Evolutionary conservation across 2,113 vertebrate species (phyloP).

Genomic region (Petromus typicus): DNA sequence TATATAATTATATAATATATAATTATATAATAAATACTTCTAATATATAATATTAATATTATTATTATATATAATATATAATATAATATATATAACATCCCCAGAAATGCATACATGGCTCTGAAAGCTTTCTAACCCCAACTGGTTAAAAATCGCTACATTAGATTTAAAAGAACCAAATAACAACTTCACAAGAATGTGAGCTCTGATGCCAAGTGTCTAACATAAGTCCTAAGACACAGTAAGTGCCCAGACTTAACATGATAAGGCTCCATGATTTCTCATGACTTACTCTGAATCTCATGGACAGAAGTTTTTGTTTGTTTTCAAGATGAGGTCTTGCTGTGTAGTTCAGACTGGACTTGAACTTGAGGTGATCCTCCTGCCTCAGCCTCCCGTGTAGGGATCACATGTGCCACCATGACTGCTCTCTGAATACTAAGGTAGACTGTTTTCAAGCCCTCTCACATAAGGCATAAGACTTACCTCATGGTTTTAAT

Average conservation of each 20-base stretch:
- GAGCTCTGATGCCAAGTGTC: background rate
- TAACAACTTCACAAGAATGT: background rate
- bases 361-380: background rate
- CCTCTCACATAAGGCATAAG: background rate
- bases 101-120: background rate
- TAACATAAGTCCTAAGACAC: background rate
- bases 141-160: conserved; percentile 5
- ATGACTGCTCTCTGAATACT: background rate
- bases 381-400: background rate
- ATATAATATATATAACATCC: background rate
- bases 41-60: no score
- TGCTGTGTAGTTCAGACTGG: background rate
- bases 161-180: background rate
- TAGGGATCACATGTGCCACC: background rate
- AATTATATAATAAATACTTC: no score
- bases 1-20: no score
- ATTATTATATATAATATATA: no score
- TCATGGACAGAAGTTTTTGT: no score
- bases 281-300: conserved; percentile 13
- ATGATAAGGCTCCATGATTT: background rate
- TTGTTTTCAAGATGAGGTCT: no score
- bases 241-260: background rate
- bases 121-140: background rate
- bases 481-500: background rate
- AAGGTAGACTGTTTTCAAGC: background rate